phyloP scores from a whole-genome alignment of 2,797 vertebrate genomes.

The Pipistrellus pipistrellus region DNA sequence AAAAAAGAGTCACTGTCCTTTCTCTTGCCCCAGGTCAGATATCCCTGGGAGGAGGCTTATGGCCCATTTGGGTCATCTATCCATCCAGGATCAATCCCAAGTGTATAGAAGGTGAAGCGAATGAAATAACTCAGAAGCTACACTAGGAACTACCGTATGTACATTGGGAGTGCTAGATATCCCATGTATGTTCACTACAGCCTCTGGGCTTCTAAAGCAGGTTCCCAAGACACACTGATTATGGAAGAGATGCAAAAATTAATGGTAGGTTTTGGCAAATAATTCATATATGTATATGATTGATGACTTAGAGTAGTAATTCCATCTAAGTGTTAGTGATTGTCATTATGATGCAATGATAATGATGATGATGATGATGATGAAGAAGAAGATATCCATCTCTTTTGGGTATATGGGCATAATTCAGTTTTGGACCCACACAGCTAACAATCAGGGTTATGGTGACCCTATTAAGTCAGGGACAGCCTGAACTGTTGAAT shows the following conservation, averaged over 20 bases:
- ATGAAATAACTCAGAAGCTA: not conserved
- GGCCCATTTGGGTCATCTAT: not conserved
- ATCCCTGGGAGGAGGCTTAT: not conserved
- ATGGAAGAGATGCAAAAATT: not conserved
- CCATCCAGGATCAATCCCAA: not conserved
- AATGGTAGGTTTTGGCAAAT: constrained; percentile 7
- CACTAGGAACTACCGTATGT: not conserved
- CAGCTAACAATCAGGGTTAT: not conserved
- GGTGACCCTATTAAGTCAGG: not conserved
- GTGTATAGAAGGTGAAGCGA: constrained; percentile 8
- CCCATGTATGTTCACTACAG: not conserved
- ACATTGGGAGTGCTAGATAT: not conserved
- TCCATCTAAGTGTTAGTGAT: not conserved
- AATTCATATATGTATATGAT: not conserved
- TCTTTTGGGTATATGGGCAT: not conserved
- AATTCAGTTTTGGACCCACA: constrained; percentile 3
- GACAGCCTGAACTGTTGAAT: no score
- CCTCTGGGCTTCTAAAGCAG: not conserved
- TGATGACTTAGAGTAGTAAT: not conserved
- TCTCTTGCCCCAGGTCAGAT: not conserved
- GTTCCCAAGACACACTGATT: not conserved
- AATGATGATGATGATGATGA: no score
- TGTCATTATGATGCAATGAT: not conserved
- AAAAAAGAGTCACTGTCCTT: not conserved
- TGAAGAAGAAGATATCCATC: no score